Evolutionary conservation across 1,140 invertebrate species (phyloP).

Genomic region (Parasteatoda tepidariorum): DNA sequence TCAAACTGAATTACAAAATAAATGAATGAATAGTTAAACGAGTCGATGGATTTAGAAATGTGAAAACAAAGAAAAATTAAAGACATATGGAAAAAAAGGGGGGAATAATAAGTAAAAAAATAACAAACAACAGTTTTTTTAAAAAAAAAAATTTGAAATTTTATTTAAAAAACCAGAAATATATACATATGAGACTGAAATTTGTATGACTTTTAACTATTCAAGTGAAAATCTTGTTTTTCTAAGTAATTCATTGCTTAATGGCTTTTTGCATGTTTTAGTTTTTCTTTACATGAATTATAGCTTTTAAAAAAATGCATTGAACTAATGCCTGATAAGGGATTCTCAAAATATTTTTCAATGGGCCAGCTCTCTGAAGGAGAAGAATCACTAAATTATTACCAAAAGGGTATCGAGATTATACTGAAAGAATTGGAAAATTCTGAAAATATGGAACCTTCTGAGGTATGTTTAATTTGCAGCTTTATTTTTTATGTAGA

Average conservation of each 20-base stretch:
- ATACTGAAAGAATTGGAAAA: conserved; percentile 36
- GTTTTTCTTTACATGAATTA: neutral
- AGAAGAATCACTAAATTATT: conserved; percentile 67
- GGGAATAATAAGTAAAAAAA: no score
- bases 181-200: no score
- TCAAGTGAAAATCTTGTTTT: neutral
- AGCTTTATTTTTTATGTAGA: neutral
- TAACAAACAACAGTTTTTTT: no score
- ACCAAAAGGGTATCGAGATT: conserved; percentile 67
- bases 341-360: conserved; percentile 69
- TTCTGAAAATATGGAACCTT: conserved; percentile 32
- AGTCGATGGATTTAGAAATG: no score
- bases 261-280: no score
- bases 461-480: conserved; percentile 14
- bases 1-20: no score
- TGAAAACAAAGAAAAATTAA: no score
- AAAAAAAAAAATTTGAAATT: no score
- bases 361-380: conserved; percentile 69
- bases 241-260: neutral
- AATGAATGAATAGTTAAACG: no score
- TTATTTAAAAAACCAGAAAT: no score
- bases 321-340: conserved; percentile 65
- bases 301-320: conserved; percentile 30
- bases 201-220: neutral
- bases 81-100: no score